phyloP scores from a whole-genome alignment of 2,113 vertebrate genomes.

The Polyodon spathula region DNA sequence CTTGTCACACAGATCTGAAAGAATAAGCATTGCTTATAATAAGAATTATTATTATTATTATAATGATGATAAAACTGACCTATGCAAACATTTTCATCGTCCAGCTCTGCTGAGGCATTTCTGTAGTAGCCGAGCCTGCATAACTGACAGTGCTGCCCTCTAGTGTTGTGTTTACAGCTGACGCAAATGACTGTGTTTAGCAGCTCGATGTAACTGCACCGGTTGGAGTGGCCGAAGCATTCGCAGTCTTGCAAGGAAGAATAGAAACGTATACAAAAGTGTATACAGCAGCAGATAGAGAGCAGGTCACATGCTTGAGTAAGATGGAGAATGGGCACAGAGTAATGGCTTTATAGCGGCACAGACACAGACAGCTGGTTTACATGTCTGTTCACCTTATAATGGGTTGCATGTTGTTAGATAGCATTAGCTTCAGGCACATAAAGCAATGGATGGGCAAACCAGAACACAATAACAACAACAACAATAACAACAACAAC shows the following conservation, averaged over 20 bases:
- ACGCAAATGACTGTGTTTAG: constrained; percentile 98
- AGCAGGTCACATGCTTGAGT: constrained; percentile 73
- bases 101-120: constrained; percentile 94
- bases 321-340: constrained; percentile 54
- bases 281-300: constrained; percentile 59
- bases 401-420: constrained; percentile 50
- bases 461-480: constrained; percentile 28
- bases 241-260: constrained; percentile 95
- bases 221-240: constrained; percentile 98
- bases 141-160: constrained; percentile 97
- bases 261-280: constrained; percentile 64
- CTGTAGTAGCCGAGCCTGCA: constrained; percentile 98
- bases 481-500: constrained; percentile 19
- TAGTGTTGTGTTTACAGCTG: constrained; percentile 99
- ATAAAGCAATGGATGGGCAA: constrained; percentile 37
- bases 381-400: constrained; percentile 46
- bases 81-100: constrained; percentile 99
- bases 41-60: too few relatives aligned
- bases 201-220: constrained; percentile 99
- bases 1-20: constrained; percentile 5
- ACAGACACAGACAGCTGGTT: constrained; percentile 37
- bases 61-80: constrained; percentile 72
- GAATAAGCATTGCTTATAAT: constrained; percentile 2
- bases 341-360: constrained; percentile 41
- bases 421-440: constrained; percentile 57